phyloP scores from a whole-genome alignment of 2,888 invertebrate species.

The Eumacrocentrus americanus region DNA sequence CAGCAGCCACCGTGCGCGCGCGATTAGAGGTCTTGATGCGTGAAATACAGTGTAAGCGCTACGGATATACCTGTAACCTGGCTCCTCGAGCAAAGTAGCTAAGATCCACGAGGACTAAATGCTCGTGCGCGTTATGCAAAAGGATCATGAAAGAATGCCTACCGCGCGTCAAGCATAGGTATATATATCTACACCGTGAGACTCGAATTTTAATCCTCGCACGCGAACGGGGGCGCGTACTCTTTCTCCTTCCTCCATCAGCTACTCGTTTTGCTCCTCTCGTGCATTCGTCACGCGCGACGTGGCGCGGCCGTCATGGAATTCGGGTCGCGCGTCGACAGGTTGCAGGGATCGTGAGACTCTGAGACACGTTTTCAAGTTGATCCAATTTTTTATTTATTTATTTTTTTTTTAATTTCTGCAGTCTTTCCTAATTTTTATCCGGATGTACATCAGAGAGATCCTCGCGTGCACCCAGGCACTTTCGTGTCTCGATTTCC shows the following conservation, averaged over 20 bases:
- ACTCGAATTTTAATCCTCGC: conserved; percentile 50
- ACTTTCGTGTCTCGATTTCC: conserved; percentile 8
- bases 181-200: conserved; percentile 48
- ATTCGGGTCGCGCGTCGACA: conserved; percentile 53
- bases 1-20: conserved; percentile 12
- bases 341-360: conserved; percentile 34
- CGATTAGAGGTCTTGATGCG: conserved; percentile 29
- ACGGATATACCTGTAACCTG: conserved; percentile 26
- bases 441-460: conserved; percentile 6
- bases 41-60: too few relatives aligned
- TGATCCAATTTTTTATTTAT: not conserved
- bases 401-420: not conserved
- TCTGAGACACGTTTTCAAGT: conserved; percentile 8
- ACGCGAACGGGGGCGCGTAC: conserved; percentile 42
- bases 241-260: conserved; percentile 10
- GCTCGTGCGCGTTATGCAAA: conserved; percentile 53
- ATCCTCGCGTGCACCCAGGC: conserved; percentile 5
- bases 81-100: conserved; percentile 47
- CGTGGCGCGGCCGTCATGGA: conserved; percentile 39
- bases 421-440: conserved; percentile 4
- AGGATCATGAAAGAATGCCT: conserved; percentile 47
- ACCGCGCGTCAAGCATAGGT: conserved; percentile 35
- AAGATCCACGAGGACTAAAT: conserved; percentile 39
- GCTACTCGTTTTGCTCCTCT: not conserved
- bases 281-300: conserved; percentile 34